Evolutionary conservation across 2,113 vertebrate species (phyloP), one percentile per base, ranked within the genome.

Genomic region (Laterallus jamaicensis): DNA sequence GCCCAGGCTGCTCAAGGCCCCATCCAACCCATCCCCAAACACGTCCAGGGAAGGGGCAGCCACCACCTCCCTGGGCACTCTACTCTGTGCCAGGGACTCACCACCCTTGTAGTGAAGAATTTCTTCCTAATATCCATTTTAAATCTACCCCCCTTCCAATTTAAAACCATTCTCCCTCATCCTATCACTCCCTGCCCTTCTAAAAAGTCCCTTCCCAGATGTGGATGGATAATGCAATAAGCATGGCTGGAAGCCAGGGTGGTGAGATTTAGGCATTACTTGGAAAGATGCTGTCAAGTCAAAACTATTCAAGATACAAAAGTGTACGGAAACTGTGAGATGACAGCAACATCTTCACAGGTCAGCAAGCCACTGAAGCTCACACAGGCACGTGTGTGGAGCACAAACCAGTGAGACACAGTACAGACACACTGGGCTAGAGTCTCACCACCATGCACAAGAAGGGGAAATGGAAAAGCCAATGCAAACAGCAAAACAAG

Each of bases 291-390:
- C 10, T 70, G 69, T 86, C 1, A 6, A 63, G 31, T 52, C 9
- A 42, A 35, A 77, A 63, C 35, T 21, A 78, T 3, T 55, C 47
- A 56, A 42, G 64, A 35, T 10, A 35, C 15, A 58, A 49, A 63
- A 56, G 26, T 2, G 21, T 2, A 39, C 60, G 29, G 37, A 69
- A 86, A 60, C 35, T n/a, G n/a, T 22, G 69, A 44, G 52, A 59
- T 12, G 31, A 54, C 74, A 79, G 81, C 21, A 66, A 47, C 47
- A 14, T 2, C 20, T 29, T 26, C 59, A 4, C 37, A 35, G 37
- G 42, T 29, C 63, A 68, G 44, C 1, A 0, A 0, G 11, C 7
- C 11, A 60, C 1, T 17, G 54, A 63, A 35, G 21, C 49, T 20
- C 67, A 9, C 28, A 2, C 1, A n/a, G 37, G 20, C n/a, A 18